phyloP scores from a whole-genome alignment of 2,113 vertebrate species.

The Crotalus viridis region DNA sequence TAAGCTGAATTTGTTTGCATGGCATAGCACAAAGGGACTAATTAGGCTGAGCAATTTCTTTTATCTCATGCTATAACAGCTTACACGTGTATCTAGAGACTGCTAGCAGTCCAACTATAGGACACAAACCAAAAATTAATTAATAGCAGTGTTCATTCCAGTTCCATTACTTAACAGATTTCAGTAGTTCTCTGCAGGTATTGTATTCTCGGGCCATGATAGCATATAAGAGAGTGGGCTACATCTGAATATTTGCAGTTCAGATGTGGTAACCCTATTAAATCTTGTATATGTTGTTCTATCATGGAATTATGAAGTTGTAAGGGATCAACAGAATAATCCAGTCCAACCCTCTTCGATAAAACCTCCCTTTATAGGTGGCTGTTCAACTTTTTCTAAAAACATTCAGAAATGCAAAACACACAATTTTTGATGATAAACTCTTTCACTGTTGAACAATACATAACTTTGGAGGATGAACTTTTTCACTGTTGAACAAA shows the following conservation, averaged over 20 bases:
- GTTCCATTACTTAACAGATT: conserved; percentile 19
- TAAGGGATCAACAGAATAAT: neutral
- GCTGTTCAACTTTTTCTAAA: neutral
- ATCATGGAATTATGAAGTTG: neutral
- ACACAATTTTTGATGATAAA: neutral
- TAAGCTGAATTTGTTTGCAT: neutral
- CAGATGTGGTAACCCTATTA: neutral
- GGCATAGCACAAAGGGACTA: conserved; percentile 22
- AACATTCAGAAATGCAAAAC: neutral
- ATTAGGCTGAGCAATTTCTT: conserved; percentile 27
- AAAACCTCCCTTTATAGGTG: neutral
- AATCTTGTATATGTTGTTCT: neutral
- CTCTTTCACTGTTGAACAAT: neutral
- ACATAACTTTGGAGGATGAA: neutral
- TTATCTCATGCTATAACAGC: neutral
- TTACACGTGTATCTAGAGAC: neutral
- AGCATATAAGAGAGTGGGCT: neutral
- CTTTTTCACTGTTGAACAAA: neutral
- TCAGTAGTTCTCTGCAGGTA: neutral
- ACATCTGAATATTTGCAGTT: neutral
- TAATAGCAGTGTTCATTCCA: conserved; percentile 22
- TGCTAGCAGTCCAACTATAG: neutral
- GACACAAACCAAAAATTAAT: conserved; percentile 25
- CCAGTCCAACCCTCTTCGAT: neutral
- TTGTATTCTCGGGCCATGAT: neutral